These are phyloP conservation scores for Trissolcus brochymenae DNA, from an alignment of 2,888 invertebrate genomes.

Conservation along the genomic window DNA sequence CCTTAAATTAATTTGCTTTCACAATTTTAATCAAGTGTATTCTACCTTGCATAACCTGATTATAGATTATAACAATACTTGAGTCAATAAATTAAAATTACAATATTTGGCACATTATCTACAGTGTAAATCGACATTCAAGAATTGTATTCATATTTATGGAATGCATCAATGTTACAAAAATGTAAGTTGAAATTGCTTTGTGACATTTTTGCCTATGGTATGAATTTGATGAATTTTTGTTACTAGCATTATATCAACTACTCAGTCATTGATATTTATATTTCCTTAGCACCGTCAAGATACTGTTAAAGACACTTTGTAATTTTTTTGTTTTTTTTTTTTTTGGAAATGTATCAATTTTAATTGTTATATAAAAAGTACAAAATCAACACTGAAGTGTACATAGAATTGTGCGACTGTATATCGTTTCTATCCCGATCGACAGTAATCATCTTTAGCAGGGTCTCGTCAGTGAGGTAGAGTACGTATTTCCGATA, in stretches of 20 bases:
- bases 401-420: not conserved
- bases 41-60: slow-evolving; percentile 38
- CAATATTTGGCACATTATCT: slow-evolving; percentile 42
- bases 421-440: slow-evolving; percentile 17
- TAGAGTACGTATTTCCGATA: slow-evolving; percentile 55
- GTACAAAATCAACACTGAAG: slow-evolving; percentile 10
- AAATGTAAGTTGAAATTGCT: not conserved
- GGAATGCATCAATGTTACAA: slow-evolving; percentile 16
- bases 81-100: slow-evolving; percentile 16
- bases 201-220: slow-evolving; percentile 3
- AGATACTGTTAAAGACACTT: slow-evolving; percentile 53
- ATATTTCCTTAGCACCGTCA: slow-evolving; percentile 43
- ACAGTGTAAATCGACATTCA: slow-evolving; percentile 2
- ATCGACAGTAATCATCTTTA: slow-evolving; percentile 49
- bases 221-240: slow-evolving; percentile 4
- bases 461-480: slow-evolving; percentile 56
- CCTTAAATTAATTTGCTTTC: not conserved
- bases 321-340: not conserved
- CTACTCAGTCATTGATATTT: slow-evolving; percentile 39
- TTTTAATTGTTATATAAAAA: slow-evolving; percentile 11
- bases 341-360: not conserved
- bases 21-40: slow-evolving; percentile 15
- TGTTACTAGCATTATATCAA: not conserved
- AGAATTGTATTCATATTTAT: slow-evolving; percentile 8
- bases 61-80: not conserved